These are phyloP conservation scores for Hanleya hanleyi DNA, from an alignment of 2,888 invertebrate species.

Conservation along the genomic window DNA sequence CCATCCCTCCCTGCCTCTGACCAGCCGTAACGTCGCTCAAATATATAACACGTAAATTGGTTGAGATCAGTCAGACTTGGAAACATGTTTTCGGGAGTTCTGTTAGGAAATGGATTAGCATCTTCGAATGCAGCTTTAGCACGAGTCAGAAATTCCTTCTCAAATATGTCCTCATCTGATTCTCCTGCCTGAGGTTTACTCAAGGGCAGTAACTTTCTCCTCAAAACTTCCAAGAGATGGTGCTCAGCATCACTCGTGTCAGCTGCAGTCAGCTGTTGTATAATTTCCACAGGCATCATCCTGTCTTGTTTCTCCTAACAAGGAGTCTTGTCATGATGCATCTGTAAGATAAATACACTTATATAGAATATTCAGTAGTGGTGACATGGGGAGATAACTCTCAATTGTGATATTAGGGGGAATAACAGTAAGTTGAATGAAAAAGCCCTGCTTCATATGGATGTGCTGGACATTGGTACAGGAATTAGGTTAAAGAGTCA, in stretches of 20 bases:
- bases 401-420: too few relatives aligned
- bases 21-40: slow-evolving; percentile 67
- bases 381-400: too few relatives aligned
- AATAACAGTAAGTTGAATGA: too few relatives aligned
- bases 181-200: not conserved
- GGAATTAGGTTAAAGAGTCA: too few relatives aligned
- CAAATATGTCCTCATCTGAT: slow-evolving; percentile 22
- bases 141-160: slow-evolving; percentile 17
- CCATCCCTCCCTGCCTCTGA: slow-evolving; percentile 56
- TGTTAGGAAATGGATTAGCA: slow-evolving; percentile 40
- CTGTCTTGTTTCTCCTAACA: not conserved
- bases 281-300: not conserved
- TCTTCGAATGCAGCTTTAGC: slow-evolving; percentile 20
- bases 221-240: not conserved
- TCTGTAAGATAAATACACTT: too few relatives aligned
- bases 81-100: slow-evolving; percentile 29
- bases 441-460: too few relatives aligned
- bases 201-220: not conserved
- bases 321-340: not conserved
- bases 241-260: not conserved
- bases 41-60: slow-evolving; percentile 57
- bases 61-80: slow-evolving; percentile 42
- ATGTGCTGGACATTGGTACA: too few relatives aligned
- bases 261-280: not conserved
- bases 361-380: too few relatives aligned